A percentile compares a stretch with the other conserved stretches of the same genome.
Evolutionary conservation across 2,797 vertebrate species (phyloP).

Genomic region (Rachycentron canadum): DNA sequence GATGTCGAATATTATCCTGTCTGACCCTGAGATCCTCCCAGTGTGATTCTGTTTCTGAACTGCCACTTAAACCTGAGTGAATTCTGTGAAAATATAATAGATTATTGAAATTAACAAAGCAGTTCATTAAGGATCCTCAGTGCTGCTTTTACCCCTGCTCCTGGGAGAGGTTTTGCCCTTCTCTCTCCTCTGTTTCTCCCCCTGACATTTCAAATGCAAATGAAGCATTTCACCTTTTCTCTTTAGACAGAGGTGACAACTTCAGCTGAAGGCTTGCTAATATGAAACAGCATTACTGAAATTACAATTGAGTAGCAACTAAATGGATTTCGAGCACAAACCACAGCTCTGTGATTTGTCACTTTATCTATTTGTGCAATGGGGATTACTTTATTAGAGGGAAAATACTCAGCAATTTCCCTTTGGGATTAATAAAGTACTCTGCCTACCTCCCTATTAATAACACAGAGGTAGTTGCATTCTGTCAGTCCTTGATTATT

Average conservation of each 20-base stretch:
- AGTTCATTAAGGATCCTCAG: slow-evolving; percentile 55
- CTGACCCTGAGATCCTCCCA: slow-evolving; percentile 20
- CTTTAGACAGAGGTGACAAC: slow-evolving; percentile 39
- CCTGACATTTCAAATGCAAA: slow-evolving; percentile 79
- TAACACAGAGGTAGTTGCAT: not conserved
- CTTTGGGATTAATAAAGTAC: not conserved
- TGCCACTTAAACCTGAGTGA: slow-evolving; percentile 29
- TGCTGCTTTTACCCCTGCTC: slow-evolving; percentile 27
- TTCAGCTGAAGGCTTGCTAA: slow-evolving; percentile 43
- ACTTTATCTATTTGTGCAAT: slow-evolving; percentile 15
- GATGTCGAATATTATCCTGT: slow-evolving; percentile 1
- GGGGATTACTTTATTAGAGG: slow-evolving; percentile 13
- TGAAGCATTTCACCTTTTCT: slow-evolving; percentile 64
- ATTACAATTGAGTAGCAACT: slow-evolving; percentile 29
- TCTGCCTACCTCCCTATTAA: not conserved
- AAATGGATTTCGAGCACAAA: slow-evolving; percentile 18
- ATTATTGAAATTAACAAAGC: slow-evolving; percentile 52
- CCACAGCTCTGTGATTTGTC: slow-evolving; percentile 6
- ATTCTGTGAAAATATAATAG: slow-evolving; percentile 21
- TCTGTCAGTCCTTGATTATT: slow-evolving; percentile 15
- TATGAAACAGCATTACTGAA: slow-evolving; percentile 26
- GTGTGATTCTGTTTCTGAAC: slow-evolving; percentile 4
- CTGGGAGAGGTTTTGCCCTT: slow-evolving; percentile 54
- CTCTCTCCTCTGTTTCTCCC: slow-evolving; percentile 30
- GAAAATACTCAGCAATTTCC: not conserved